Base-by-base conservation (phyloP, 2,113 vertebrate genomes). In the Rhineura floridana region DNA sequence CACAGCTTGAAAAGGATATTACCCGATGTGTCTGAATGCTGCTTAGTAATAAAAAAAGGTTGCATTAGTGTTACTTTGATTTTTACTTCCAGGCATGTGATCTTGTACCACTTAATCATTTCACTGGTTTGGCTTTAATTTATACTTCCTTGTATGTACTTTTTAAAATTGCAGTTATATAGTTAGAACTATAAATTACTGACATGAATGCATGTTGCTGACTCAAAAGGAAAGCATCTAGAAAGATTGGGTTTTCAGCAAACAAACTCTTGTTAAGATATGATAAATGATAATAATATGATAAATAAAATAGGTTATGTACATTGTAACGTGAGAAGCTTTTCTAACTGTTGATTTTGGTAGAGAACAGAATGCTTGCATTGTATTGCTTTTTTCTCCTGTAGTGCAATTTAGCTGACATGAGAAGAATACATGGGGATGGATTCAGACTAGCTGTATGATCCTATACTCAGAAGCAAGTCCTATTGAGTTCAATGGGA, bases 171-270 rank as follows among this genome's bases (percentile, higher is more conserved):
- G 44, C 6, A 1, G 44, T 52, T 87, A 36, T 0, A 0, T 39
- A 70, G 33, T 25, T 84, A 73, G 84, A 30, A n/a, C 42, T 77
- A 36, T 48, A 62, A 86, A 72, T 33, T 85, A 12, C 10, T 42
- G 13, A 19, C 59, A 39, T 81, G 33, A 42, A 25, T 81, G 42
- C 39, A 63, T 70, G 0, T 25, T 88, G 85, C 19, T 92, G 86
- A 23, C 87, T 65, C 52, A 23, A 50, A 19, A 9, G 69, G 46
- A 84, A 93, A 92, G 55, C 33, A 90, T 12, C 39, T 85, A 11
- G 83, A 55, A 77, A 3, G n/a, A 28, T 75, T 83, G 81, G 39
- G 21, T 1, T 70, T 90, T 89, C 80, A 88, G 75, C 52, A 91
- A 85, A 67, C 1, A 44, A 62, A 62, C 39, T 11, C 52, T 44